Evolutionary conservation across 2,113 vertebrate species (phyloP).

Genomic region (Australoheros scitulus): DNA sequence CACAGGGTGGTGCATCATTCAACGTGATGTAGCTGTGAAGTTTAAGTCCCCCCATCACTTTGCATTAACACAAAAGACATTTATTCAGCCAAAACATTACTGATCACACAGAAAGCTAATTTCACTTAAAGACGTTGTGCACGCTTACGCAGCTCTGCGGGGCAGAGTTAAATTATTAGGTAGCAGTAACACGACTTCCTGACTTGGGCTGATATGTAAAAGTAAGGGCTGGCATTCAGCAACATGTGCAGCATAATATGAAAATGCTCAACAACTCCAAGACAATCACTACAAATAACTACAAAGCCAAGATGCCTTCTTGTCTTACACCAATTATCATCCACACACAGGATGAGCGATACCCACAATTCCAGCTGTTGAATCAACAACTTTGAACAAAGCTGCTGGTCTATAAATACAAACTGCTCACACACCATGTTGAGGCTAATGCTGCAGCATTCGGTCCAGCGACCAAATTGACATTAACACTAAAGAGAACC

Average conservation of each 20-base stretch:
- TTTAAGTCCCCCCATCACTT: background rate
- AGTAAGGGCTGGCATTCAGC: background rate
- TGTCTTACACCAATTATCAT: background rate
- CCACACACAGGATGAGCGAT: background rate
- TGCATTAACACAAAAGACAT: background rate
- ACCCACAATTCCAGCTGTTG: background rate
- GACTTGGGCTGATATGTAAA: background rate
- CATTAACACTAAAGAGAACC: slow-evolving; percentile 3
- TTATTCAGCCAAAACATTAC: background rate
- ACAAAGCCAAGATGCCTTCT: background rate
- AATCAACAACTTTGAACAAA: slow-evolving; percentile 8
- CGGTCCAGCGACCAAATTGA: background rate
- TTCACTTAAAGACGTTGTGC: background rate
- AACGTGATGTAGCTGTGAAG: slow-evolving; percentile 1
- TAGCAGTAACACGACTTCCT: background rate
- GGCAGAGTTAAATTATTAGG: background rate
- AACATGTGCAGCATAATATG: background rate
- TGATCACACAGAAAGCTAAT: background rate
- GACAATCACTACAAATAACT: background rate
- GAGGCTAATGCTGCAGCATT: background rate
- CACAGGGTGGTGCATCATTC: background rate
- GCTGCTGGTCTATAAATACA: slow-evolving; percentile 6
- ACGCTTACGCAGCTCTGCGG: background rate
- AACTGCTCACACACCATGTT: background rate
- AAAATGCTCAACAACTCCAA: background rate